Conservation (phyloP, 2,888 invertebrate species). For the Synanthedon tipuliformis region DNA sequence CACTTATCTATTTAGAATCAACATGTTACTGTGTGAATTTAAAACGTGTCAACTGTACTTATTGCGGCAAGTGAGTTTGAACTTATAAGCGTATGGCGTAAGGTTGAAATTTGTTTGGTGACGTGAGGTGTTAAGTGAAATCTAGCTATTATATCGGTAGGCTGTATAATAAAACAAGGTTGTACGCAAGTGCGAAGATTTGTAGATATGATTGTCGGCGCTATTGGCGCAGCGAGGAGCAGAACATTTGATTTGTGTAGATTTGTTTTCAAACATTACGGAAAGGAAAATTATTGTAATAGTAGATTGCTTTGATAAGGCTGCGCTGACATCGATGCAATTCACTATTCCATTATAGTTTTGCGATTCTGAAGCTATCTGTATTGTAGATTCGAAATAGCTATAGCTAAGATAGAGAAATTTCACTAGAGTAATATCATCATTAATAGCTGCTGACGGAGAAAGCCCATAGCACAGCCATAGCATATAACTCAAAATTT, state of each 20-base stretch:
- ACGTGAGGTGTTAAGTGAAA: constrained; percentile 21
- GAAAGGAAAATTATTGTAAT: too few species aligned
- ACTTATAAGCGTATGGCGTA: not conserved
- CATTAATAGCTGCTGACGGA: too few species aligned
- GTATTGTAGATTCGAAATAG: too few species aligned
- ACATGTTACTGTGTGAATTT: constrained; percentile 8
- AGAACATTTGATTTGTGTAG: not conserved
- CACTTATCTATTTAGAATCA: constrained; percentile 22
- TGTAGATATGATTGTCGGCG: constrained; percentile 28
- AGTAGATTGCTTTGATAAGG: too few species aligned
- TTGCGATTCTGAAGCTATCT: too few species aligned
- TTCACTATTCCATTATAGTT: too few species aligned
- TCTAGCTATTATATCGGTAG: constrained; percentile 28
- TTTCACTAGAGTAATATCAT: too few species aligned
- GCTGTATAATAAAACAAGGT: constrained; percentile 38
- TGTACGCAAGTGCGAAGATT: constrained; percentile 43
- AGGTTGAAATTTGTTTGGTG: constrained; percentile 8
- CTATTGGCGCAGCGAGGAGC: constrained; percentile 3
- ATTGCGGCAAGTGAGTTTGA: constrained; percentile 2
- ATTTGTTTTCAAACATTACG: not conserved
- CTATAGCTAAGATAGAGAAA: too few species aligned
- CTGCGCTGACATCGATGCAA: too few species aligned
- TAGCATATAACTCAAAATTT: too few species aligned
- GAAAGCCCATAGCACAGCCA: too few species aligned
- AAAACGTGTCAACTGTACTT: constrained; percentile 7